These are phyloP conservation scores for Hydrochoerus hydrochaeris DNA, from an alignment of 2,113 vertebrate genomes.

Conservation along the genomic window DNA sequence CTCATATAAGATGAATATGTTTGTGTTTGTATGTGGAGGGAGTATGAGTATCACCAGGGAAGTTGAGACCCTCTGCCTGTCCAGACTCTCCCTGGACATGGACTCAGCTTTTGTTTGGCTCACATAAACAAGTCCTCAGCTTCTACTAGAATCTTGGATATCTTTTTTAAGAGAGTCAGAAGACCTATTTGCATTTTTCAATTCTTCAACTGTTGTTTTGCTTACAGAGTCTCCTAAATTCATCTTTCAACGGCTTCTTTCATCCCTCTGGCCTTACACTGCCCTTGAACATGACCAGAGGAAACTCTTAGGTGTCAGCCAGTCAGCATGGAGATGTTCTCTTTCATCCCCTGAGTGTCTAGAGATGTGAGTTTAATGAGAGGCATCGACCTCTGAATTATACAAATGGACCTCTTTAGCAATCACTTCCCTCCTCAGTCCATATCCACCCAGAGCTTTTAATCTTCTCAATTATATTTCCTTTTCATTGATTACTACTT, in stretches of 20 bases:
- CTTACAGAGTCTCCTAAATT: conserved; percentile 65
- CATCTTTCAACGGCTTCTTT: conserved; percentile 48
- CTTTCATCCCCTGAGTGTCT: conserved; percentile 81
- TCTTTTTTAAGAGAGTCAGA: conserved; percentile 58
- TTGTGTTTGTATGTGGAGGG: background rate
- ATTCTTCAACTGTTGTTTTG: conserved; percentile 55
- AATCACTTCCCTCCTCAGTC: conserved; percentile 81
- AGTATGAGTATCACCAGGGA: conserved; percentile 12
- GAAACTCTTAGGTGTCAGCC: conserved; percentile 78
- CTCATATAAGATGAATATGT: background rate
- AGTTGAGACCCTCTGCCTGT: background rate
- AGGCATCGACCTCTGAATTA: conserved; percentile 83
- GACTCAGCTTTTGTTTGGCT: conserved; percentile 38
- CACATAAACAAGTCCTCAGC: conserved; percentile 13
- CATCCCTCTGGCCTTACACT: conserved; percentile 58
- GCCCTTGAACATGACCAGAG: conserved; percentile 73
- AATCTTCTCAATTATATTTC: conserved; percentile 85
- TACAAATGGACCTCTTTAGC: conserved; percentile 84
- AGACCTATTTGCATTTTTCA: conserved; percentile 47
- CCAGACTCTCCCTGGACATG: background rate
- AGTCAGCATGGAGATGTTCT: conserved; percentile 71
- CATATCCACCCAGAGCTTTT: conserved; percentile 81
- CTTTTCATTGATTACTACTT: conserved; percentile 84
- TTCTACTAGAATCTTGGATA: conserved; percentile 38
- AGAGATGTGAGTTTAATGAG: conserved; percentile 81